Evolutionary conservation across 2,113 vertebrate genomes (phyloP), one percentile per base, ranked within the genome.

Genomic region (Rhinolophus sinicus): DNA sequence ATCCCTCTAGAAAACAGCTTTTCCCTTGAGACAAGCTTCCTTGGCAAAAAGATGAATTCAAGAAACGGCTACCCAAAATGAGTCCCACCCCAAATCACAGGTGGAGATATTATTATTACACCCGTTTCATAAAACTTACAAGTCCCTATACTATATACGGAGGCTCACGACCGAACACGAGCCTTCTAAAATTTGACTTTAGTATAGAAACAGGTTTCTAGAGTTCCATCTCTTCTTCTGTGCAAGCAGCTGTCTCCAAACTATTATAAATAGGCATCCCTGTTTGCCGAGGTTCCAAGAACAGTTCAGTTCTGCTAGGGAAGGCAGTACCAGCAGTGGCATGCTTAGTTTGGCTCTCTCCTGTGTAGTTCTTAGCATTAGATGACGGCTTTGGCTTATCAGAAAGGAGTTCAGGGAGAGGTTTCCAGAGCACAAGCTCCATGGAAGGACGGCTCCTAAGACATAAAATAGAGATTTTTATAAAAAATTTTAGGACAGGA

Each of bases 391-490:
- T 98, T 97, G 98, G 97, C 97, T 98, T 98, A 91, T 98, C 98
- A 92, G 98, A 95, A 96, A 99, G 98, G 93, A 98, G 98, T 95
- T 98, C 98, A 87, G 98, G 98, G 72, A 98, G 98, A 95, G 98
- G 98, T 97, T 98, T 99, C 98, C 98, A 99, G 95, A 99, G 98
- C 85, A 99, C 98, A 88, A 99, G 98, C 97, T 99, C 98, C 98
- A 99, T 99, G 50, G 98, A 99, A 84, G 98, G 98, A 97, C 98
- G 98, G 97, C 98, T 99, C 98, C 98, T 99, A 85, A 47, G 95
- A 97, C 38, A 97, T 8, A 69, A 95, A 98, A 88, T 70, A 96
- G 5, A 83, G 76, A 92, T 87, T 73, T 90, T 93, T 44, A 93
- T 69, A 6, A 93, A 94, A 70, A 84, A 73, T 26, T n/a, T 38